phyloP scores from a whole-genome alignment of 2,113 vertebrate species.

The Diglossa brunneiventris region DNA sequence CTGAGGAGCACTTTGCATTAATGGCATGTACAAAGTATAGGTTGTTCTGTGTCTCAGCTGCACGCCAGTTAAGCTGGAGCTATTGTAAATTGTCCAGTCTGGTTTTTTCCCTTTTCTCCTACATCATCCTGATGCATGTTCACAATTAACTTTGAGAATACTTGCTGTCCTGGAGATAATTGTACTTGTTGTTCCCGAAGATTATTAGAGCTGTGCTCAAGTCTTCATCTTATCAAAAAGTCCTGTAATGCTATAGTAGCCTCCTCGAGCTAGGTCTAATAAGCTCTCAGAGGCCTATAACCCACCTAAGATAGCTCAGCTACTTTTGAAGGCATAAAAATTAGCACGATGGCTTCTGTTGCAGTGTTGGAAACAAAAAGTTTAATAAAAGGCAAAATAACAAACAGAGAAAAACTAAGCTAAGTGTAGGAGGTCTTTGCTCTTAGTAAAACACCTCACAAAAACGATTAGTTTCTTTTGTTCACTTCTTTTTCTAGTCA shows the following conservation, averaged over 20 bases:
- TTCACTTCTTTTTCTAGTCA: no score
- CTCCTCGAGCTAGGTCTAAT: no score
- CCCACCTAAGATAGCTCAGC: no score
- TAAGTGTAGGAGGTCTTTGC: no score
- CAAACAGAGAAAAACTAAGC: no score
- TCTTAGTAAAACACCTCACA: no score
- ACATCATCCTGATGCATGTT: not conserved
- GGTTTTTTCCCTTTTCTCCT: not conserved
- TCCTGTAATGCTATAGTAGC: not conserved
- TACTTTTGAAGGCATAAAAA: no score
- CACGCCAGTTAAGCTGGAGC: not conserved
- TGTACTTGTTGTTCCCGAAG: not conserved
- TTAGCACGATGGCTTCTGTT: no score
- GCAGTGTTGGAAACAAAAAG: no score
- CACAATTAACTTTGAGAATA: not conserved
- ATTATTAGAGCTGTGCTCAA: not conserved
- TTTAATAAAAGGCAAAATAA: no score
- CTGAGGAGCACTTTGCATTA: not conserved
- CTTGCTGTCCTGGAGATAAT: not conserved
- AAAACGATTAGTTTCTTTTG: no score
- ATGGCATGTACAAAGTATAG: not conserved
- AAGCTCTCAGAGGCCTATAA: no score
- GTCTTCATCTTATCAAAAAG: not conserved
- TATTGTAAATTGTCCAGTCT: not conserved
- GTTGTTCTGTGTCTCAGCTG: not conserved